phyloP scores from a whole-genome alignment of 2,888 invertebrate genomes.

The Proisotoma minuta region DNA sequence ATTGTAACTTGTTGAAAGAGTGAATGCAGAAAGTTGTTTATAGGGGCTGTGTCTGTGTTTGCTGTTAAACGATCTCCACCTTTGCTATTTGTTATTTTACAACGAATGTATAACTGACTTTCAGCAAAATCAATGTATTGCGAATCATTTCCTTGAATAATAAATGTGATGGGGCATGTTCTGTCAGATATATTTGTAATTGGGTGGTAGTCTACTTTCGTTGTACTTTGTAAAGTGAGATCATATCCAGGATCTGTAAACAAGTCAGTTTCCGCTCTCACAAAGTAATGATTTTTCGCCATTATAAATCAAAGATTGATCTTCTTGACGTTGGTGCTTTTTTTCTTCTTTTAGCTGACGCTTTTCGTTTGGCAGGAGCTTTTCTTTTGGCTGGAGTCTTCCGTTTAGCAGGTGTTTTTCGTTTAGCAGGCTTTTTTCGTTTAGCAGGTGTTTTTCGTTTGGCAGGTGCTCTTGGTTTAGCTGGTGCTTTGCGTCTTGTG shows the following conservation, averaged over 20 bases:
- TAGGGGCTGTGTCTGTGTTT: neutral
- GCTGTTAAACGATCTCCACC: neutral
- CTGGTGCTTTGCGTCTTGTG: neutral
- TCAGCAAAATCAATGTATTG: too few relatives aligned
- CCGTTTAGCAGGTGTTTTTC: neutral
- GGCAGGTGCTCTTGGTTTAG: neutral
- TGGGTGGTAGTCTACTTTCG: too few relatives aligned
- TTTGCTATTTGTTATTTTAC: neutral
- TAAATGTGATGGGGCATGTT: too few relatives aligned
- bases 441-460: neutral
- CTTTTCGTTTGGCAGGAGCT: too few relatives aligned
- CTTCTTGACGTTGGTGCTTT: too few relatives aligned
- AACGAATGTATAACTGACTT: neutral
- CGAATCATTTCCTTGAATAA: too few relatives aligned
- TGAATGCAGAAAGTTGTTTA: constrained; percentile 11
- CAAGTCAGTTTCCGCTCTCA: constrained; percentile 4
- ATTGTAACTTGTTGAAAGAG: neutral
- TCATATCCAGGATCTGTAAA: neutral
- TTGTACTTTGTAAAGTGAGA: too few relatives aligned
- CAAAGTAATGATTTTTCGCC: neutral
- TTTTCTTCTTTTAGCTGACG: too few relatives aligned
- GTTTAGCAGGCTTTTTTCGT: neutral
- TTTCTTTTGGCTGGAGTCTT: too few relatives aligned
- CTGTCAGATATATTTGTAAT: too few relatives aligned
- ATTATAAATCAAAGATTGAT: neutral